Base-by-base conservation (phyloP, 2,888 invertebrate species). In the Eupithecia abbreviata region DNA sequence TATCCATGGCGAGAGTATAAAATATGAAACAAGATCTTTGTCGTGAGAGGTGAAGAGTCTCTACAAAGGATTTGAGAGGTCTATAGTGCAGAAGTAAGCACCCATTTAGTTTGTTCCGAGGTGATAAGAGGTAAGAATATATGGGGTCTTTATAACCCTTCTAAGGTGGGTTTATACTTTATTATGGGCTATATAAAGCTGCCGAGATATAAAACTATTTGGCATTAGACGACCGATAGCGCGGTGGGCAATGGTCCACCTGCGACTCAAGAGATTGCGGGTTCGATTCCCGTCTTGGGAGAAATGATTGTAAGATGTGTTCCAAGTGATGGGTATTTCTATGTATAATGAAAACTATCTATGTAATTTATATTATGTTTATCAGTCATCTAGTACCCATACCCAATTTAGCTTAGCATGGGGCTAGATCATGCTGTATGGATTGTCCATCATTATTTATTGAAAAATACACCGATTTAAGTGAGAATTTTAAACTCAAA, bases 11-110 rank as follows among this genome's bases (percentile, higher is more conserved):
- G 30, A 18, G 30, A 30, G 43, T 41, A 41, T 43, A 55, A 70
- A 70, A 73, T 69, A 68, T 62, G 69, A 69, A 18, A 69, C 69
- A 18, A 43, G 69, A 18, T 47, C 18, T 47, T 45, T 30, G 69
- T 45, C 18, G 69, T 45, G 45, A 30, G 30, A 66, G 15, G 41
- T 66, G 66, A 66, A 66, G 66, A 66, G 66, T 41, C 42, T 18
- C 43, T 68, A 45, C n/a, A 47, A 69, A 69, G 47, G 69, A 47
- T 69, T 69, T 69, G 69, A n/a, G 68, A 18, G 43, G 68, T 42
- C 42, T 43, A 68, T 43, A 42, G 66, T 66, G 66, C 66, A 66
- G 66, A 66, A 62, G 62, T 30, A 62, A 62, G 62, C 30, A 62
- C 62, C 58, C 62, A 62, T 62, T 62, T 62, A 62, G 62, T 62